Percentiles rank a stretch among this genome's conserved stretches.
Conservation (phyloP, 1,140 invertebrate genomes). For the Zelostemma sp. region DNA sequence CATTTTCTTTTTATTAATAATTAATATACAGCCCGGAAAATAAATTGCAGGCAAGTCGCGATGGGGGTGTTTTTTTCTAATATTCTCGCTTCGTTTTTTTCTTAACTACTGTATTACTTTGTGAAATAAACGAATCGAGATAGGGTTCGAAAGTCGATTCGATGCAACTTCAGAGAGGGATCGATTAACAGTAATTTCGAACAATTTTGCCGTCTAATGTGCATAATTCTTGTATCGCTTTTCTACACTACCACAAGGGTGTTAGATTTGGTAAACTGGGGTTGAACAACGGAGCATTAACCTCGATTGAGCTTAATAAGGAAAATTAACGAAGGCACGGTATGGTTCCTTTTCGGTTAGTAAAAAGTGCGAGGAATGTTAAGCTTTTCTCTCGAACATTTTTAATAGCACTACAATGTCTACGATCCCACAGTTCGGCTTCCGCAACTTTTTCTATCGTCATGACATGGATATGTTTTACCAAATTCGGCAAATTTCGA, state of each 20-base stretch:
- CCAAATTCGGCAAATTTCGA: too few relatives aligned
- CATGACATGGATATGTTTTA: too few relatives aligned
- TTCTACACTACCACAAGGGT: conserved; percentile 46
- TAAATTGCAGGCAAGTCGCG: too few relatives aligned
- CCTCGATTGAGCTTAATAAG: conserved; percentile 70
- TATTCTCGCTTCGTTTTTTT: too few relatives aligned
- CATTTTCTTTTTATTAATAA: too few relatives aligned
- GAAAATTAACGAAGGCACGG: too few relatives aligned
- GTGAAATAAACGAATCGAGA: too few relatives aligned
- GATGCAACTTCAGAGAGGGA: conserved; percentile 9
- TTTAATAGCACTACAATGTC: background rate
- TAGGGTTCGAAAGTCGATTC: too few relatives aligned
- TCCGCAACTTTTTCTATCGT: background rate
- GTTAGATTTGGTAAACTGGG: conserved; percentile 66
- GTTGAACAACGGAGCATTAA: conserved; percentile 67
- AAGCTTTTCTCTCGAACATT: background rate
- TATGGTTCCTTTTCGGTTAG: too few relatives aligned
- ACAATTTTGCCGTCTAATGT: conserved; percentile 35
- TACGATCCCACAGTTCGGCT: background rate
- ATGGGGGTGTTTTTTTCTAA: too few relatives aligned
- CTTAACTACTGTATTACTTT: background rate
- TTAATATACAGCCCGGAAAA: too few relatives aligned
- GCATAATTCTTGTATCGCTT: too few relatives aligned
- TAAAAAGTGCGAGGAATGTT: conserved; percentile 39
- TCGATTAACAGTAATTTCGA: conserved; percentile 24